Evolutionary conservation across 2,797 vertebrate genomes (phyloP), one percentile per base, ranked within the genome.

Genomic region (Premnoplex brunnescens): DNA sequence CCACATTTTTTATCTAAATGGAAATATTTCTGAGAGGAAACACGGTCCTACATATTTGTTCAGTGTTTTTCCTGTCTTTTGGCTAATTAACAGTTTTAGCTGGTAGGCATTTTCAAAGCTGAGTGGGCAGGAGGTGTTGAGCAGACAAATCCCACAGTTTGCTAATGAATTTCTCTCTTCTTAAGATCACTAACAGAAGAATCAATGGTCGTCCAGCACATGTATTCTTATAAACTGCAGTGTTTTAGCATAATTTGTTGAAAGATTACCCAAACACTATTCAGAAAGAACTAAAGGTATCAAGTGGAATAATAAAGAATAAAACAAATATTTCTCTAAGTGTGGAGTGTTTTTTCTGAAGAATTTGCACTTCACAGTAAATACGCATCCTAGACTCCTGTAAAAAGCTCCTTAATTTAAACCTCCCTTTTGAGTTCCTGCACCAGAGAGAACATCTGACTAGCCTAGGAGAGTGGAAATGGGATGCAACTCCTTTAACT

Each of bases 111-210:
- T 96, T 96, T 94, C 86, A 89, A 91, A 93, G 81, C 27, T 92
- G 88, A 64, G 60, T 91, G 75, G 51, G 75, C 86, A 94, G 51
- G 26, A 95, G 46, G 17, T 89, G 15, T 58, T 77, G 6, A 90
- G 46, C 52, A 94, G 88, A 88, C 46, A 95, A 88, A 91, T 95
- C 64, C 46, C 72, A 63, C n/a, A 75, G 62, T 55, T 96, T 93
- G 49, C 62, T 95, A 92, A 93, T 96, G 96, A 95, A 77, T 92
- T 94, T 94, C 26, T 82, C 62, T 82, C n/a, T 58, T 87, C 88
- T 82, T 91, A 72, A 85, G 68, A 91, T 62, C 69, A 44, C 58
- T 85, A 86, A 89, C 11, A 8, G 75, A 89, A 96, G 93, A 91
- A 95, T 85, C 93, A 91, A 72, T 88, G 72, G 68, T 91, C 81